Percentiles rank a stretch among this genome's conserved stretches.
These are phyloP conservation scores for Lordiphosa clarofinis DNA, from an alignment of 1,140 invertebrate genomes.

Conservation along the genomic window DNA sequence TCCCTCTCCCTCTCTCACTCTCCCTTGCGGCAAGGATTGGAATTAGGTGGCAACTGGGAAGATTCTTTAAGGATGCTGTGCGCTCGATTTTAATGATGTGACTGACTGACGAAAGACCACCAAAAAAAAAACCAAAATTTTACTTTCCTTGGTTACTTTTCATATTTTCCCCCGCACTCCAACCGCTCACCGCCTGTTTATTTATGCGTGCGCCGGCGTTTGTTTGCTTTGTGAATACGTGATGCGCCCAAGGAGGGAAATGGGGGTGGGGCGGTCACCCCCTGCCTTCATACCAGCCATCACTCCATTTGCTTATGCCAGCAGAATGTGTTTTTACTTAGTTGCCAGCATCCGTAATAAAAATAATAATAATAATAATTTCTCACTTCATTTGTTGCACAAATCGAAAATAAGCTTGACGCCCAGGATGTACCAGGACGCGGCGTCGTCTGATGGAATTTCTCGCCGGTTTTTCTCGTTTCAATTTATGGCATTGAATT, in stretches of 20 bases:
- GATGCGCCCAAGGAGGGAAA: conserved; percentile 33
- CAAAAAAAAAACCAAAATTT: conserved; percentile 16
- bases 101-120: conserved; percentile 45
- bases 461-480: conserved; percentile 5
- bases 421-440: too few relatives aligned
- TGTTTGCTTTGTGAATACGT: conserved; percentile 75
- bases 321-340: conserved; percentile 22
- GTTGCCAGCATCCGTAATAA: conserved; percentile 45
- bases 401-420: conserved; percentile 58
- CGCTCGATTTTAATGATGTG: conserved; percentile 73
- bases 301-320: conserved; percentile 37
- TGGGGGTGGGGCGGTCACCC: not conserved
- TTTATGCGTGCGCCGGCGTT: conserved; percentile 65
- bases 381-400: conserved; percentile 75
- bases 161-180: conserved; percentile 21
- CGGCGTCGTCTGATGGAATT: conserved; percentile 8
- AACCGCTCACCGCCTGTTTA: conserved; percentile 42
- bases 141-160: conserved; percentile 36
- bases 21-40: conserved; percentile 67
- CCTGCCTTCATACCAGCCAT: too few relatives aligned
- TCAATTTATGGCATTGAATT: conserved; percentile 32
- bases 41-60: conserved; percentile 53
- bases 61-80: not conserved
- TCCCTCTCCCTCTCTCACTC: conserved; percentile 25
- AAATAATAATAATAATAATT: conserved; percentile 73